phyloP scores from a whole-genome alignment of 2,113 vertebrate genomes.

The Chlamydotis undulata region DNA sequence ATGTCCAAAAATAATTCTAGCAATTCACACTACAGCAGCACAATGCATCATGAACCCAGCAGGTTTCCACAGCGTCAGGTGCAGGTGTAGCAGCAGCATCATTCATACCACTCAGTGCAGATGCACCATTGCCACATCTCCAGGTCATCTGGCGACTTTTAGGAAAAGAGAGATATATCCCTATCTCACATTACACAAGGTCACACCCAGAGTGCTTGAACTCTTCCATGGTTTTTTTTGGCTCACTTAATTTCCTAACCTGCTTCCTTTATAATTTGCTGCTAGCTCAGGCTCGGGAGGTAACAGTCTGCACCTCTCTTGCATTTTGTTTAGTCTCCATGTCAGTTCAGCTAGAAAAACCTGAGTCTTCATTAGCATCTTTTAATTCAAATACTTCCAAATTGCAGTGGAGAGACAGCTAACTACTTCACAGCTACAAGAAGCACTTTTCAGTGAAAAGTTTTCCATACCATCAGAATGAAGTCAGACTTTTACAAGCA shows the following conservation, averaged over 20 bases:
- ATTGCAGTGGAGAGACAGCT: background rate
- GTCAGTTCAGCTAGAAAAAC: background rate
- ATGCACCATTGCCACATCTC: background rate
- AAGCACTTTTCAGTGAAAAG: background rate
- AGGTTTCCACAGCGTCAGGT: background rate
- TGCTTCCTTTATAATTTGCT: background rate
- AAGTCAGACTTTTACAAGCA: background rate
- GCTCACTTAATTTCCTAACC: background rate
- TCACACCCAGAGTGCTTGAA: background rate
- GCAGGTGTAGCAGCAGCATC: background rate
- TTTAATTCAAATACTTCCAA: background rate
- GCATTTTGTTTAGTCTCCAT: background rate
- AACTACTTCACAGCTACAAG: background rate
- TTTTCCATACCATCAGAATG: background rate
- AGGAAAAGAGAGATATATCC: background rate
- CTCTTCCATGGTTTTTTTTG: background rate
- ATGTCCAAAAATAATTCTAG: background rate
- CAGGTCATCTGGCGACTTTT: background rate
- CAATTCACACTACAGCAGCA: background rate
- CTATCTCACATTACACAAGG: background rate
- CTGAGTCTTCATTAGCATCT: background rate
- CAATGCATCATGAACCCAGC: background rate
- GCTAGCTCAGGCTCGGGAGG: background rate
- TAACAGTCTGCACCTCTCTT: background rate
- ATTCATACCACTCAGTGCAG: background rate